A percentile compares a stretch with the other conserved stretches of the same genome.
Conservation (phyloP, 1,140 invertebrate species). For the Zaprionus tsacasi region DNA sequence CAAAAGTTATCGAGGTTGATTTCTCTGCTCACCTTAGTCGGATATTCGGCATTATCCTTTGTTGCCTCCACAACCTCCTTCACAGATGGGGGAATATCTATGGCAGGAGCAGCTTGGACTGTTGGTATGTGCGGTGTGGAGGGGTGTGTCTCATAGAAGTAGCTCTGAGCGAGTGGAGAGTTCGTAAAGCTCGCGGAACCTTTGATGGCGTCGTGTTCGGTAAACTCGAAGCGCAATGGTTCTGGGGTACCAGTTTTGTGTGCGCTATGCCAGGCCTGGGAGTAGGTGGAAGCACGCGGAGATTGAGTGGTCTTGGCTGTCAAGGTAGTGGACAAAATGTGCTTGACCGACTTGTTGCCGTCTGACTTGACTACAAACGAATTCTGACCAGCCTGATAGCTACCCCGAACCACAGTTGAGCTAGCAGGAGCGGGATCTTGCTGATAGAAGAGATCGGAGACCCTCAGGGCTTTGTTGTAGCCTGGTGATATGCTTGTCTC, state of each 20-base stretch:
- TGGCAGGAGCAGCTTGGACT: slow-evolving; percentile 9
- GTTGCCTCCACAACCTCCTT: slow-evolving; percentile 52
- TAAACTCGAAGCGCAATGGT: slow-evolving; percentile 78
- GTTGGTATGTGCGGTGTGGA: slow-evolving; percentile 37
- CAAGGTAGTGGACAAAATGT: slow-evolving; percentile 59
- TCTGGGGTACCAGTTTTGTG: slow-evolving; percentile 62
- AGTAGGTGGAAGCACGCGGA: slow-evolving; percentile 40
- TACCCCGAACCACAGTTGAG: slow-evolving; percentile 70
- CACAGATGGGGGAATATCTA: slow-evolving; percentile 43
- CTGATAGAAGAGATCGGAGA: slow-evolving; percentile 74
- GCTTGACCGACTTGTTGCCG: slow-evolving; percentile 77
- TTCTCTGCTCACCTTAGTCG: slow-evolving; percentile 43
- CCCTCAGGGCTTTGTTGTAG: slow-evolving; percentile 69
- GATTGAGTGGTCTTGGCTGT: slow-evolving; percentile 42
- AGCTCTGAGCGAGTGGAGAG: slow-evolving; percentile 51
- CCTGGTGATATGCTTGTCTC: slow-evolving; percentile 55
- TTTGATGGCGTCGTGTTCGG: slow-evolving; percentile 72
- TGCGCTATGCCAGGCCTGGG: slow-evolving; percentile 36
- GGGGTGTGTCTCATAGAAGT: slow-evolving; percentile 60
- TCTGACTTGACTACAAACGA: slow-evolving; percentile 77
- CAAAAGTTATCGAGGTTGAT: neutral
- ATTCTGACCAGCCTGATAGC: slow-evolving; percentile 74
- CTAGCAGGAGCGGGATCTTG: slow-evolving; percentile 66
- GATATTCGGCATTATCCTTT: slow-evolving; percentile 48
- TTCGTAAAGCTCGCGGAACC: slow-evolving; percentile 68